phyloP scores from a whole-genome alignment of 2,888 invertebrate genomes.

The Bombylius major region DNA sequence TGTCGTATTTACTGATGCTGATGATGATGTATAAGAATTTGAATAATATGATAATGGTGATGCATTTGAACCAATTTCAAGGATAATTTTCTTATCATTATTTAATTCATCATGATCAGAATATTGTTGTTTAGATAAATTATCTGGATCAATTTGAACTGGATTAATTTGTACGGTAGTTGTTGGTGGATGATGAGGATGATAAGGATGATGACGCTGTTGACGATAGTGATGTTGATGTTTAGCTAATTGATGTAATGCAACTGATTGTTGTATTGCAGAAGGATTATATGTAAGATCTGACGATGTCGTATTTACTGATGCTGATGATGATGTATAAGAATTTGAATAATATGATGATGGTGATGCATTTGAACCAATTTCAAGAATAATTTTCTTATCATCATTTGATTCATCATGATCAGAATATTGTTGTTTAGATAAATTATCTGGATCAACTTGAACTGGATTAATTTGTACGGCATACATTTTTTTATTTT shows the following conservation, averaged over 20 bases:
- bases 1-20: background rate
- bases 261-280: background rate
- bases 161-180: background rate
- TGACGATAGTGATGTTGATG: too few species aligned
- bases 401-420: slow-evolving; percentile 32
- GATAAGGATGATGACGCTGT: too few species aligned
- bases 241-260: background rate
- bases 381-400: slow-evolving; percentile 40
- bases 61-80: slow-evolving; percentile 37
- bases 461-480: background rate
- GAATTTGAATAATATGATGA: background rate
- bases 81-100: slow-evolving; percentile 37
- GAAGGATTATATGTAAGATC: background rate
- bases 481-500: too few species aligned
- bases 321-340: background rate
- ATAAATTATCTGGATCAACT: slow-evolving; percentile 23
- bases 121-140: background rate
- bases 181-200: background rate
- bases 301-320: background rate
- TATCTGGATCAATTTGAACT: too few species aligned
- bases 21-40: background rate
- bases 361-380: slow-evolving; percentile 25
- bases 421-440: slow-evolving; percentile 15
- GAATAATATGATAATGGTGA: background rate
- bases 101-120: slow-evolving; percentile 29